Evolutionary conservation across 2,888 invertebrate genomes (phyloP), one percentile per base, ranked within the genome.

Genomic region (Yponomeuta sedellus): DNA sequence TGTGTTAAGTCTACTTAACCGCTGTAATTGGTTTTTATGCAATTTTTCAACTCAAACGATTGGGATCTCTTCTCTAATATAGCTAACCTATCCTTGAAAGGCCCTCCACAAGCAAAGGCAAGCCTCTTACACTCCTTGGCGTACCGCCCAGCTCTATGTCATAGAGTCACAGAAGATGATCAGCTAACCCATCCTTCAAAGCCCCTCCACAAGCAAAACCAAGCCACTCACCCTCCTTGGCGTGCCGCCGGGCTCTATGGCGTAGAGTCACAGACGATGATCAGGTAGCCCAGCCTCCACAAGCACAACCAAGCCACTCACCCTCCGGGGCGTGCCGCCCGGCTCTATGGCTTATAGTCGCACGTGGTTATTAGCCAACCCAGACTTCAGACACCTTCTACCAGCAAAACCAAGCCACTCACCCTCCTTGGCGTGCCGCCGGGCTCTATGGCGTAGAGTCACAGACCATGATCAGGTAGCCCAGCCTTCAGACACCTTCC

Each of bases 341-440:
- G 94, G 94, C 93, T 97, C 94, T 70, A 95, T 93, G 71, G 94
- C 93, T 81, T 98, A 99, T n/a, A 99, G 95, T 34, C 97, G 91
- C 28, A 99, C 97, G 80, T 97, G 96, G 82, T 98, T 97, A 89
- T 99, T 98, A 0, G 97, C 97, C 68, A 96, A 97, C 64, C 99
- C 99, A 10, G 98, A 96, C 86, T 58, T 59, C 39, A 65, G 39
- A 39, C 98, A 97, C 69, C 94, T 93, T 28, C 98, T 98, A 22
- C 98, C 96, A 0, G 96, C 94, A 76, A 97, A n/a, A 97, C 88
- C 88, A 88, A 1, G 88, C 87, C 3, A 86, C 96, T 83, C 98
- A 98, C 75, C 94, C 25, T 88, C 66, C 96, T 94, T 0, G 97
- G 97, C 0, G 95, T 95, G 76, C 95, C 95, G 28, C 95, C 94